Evolutionary conservation across 2,113 vertebrate species (phyloP).

Genomic region (Tretioscincus oriximinensis): DNA sequence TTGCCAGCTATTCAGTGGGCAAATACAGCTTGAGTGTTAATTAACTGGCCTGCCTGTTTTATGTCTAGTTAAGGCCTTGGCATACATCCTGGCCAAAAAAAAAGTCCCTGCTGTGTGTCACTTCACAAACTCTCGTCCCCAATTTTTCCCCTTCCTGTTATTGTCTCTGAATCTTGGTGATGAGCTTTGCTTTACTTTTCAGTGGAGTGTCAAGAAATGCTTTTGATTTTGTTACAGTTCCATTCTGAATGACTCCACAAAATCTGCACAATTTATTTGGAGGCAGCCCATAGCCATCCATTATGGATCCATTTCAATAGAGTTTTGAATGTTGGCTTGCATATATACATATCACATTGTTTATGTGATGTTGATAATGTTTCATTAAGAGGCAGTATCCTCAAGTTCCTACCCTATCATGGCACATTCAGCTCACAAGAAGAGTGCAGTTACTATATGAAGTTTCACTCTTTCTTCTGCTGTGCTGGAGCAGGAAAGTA

Average conservation of each 20-base stretch:
- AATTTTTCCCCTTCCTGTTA: background rate
- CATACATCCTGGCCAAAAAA: background rate
- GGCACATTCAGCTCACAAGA: too few species aligned
- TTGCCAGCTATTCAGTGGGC: background rate
- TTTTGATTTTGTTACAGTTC: background rate
- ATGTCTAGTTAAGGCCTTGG: background rate
- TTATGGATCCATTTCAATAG: too few species aligned
- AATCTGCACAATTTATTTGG: background rate
- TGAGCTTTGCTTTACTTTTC: background rate
- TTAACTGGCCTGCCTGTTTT: background rate
- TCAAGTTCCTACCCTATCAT: too few species aligned
- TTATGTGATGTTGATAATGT: too few species aligned
- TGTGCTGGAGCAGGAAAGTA: too few species aligned
- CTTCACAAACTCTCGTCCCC: background rate
- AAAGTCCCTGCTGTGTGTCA: background rate
- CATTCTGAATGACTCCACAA: background rate
- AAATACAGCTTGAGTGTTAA: slow-evolving; percentile 1
- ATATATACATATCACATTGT: too few species aligned
- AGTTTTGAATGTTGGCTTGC: too few species aligned
- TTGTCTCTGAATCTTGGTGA: background rate
- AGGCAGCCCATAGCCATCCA: background rate
- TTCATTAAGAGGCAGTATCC: too few species aligned
- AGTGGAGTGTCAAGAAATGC: background rate
- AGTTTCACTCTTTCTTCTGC: too few species aligned
- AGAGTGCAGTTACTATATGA: too few species aligned